Base-by-base conservation (phyloP, 2,888 invertebrate genomes). In the Aspidiotus destructor region DNA sequence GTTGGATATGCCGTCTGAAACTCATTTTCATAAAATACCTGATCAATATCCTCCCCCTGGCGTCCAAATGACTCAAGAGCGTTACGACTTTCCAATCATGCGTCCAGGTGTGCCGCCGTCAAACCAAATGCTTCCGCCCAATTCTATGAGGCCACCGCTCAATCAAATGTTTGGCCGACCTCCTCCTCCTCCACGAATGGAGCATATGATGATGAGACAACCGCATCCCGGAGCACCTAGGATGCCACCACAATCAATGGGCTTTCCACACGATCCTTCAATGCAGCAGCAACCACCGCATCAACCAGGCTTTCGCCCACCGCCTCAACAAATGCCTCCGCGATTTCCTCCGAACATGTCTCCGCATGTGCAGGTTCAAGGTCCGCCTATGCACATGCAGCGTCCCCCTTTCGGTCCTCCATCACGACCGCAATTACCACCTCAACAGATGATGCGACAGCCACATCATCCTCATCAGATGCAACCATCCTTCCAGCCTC, bases 21-120 rank as follows among this genome's bases (percentile, higher is more conserved):
- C 48, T n/a, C 48, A 48, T 48, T 48, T 48, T 48, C 48, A 48
- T 5, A 28, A 28, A 28, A 28, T 28, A 28, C 28, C 1, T 3
- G 11, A 48, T 2, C 48, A 48, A 48, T 48, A 48, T n/a, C 48
- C 10, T 13, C 48, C 58, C 7, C 28, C 67, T 7, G 60, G 58
- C 52, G 67, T 67, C 44, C 67, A 67, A 58, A 67, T 67, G n/a
- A 67, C 67, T 40, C 60, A 67, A 15, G 48, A 67, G 48, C 58
- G 58, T 8, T 67, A 67, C 44, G 67, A 67, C 40, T 67, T 67
- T 17, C 48, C 9, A 10, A 41, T 63, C 5, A 63, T 63, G 7
- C 63, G 63, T n/a, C 63, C 63, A 6, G 17, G 52, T 9, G 15
- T 63, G 15, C 53, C 40, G 48, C 48, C 48, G 16, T 5, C 28